Evolutionary conservation across 2,797 vertebrate genomes (phyloP).

Genomic region (Mallotus villosus): DNA sequence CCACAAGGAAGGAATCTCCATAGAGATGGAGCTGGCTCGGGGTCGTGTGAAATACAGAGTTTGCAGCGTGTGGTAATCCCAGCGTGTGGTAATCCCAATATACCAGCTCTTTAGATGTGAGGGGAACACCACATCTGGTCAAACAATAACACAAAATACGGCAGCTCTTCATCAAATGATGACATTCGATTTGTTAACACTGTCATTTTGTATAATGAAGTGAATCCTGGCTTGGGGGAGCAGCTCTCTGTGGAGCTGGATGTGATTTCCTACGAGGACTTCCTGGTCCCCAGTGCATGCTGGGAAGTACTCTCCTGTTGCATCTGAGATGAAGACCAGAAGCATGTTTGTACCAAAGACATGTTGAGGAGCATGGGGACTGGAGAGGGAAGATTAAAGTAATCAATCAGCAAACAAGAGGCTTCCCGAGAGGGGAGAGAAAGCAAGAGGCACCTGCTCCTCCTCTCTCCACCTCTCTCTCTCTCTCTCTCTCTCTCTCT

Average conservation of each 20-base stretch:
- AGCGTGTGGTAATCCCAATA: too few species aligned
- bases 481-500: too few species aligned
- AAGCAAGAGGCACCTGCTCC: slow-evolving; percentile 22
- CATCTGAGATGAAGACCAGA: neutral
- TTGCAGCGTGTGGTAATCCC: slow-evolving; percentile 1
- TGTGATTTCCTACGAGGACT: neutral
- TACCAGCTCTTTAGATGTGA: neutral
- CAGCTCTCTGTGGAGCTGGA: too few species aligned
- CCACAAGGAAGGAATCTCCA: slow-evolving; percentile 32
- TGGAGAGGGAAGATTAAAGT: slow-evolving; percentile 29
- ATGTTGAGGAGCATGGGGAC: neutral
- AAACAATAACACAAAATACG: neutral
- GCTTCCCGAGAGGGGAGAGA: slow-evolving; percentile 12
- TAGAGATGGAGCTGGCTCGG: slow-evolving; percentile 5
- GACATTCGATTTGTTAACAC: too few species aligned
- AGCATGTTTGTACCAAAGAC: neutral
- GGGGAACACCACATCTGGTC: neutral
- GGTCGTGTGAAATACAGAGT: neutral
- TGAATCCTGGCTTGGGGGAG: neutral
- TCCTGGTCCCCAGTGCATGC: neutral
- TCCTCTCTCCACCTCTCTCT: too few species aligned
- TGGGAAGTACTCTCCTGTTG: neutral
- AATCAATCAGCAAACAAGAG: slow-evolving; percentile 31
- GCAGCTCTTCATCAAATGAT: too few species aligned
- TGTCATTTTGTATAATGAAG: neutral